Evolutionary conservation across 2,888 invertebrate species (phyloP), one percentile per base, ranked within the genome.

Genomic region (Acleris literana): DNA sequence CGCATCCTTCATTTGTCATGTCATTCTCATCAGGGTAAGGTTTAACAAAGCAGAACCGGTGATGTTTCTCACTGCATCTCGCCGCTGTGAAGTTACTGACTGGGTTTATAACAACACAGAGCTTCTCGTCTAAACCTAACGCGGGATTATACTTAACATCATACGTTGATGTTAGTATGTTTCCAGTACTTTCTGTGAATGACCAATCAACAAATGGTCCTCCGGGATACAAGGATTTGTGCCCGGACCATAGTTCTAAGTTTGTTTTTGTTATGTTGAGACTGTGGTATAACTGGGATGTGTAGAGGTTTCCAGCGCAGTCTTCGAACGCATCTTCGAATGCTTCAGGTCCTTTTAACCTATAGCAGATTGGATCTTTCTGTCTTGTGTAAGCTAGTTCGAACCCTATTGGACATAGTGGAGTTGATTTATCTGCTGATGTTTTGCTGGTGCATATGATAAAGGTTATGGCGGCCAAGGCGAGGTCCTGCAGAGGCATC

Each of bases 151-250:
- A 76, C 11, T 75, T 74, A 2, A 90, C 82, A 22, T 85, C 81
- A 67, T 78, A 83, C 0, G 83, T 78, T 0, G 76, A 73, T 22
- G 75, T 64, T 9, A 90, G 67, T 1, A 84, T 69, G 6, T 79
- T 71, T 11, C 88, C 88, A 22, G 80, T 79, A n/a, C 75, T 70
- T 48, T 83, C 78, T 9, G 86, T 85, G 59, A 79, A 84, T 2
- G 90, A 86, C 83, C 84, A 85, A 68, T 92, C 90, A 4, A 91
- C 76, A 69, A 88, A 92, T 2, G 88, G 86, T 2, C 93, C 93
- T 3, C 91, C 90, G 5, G 86, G 83, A 68, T 93, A 92, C 20
- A 84, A 62, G 1, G 87, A 80, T 68, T 82, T 89, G 72, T 87
- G 92, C 61, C 93, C 92, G 0, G 88, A 85, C 93, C 93, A 93